phyloP scores from a whole-genome alignment of 1,140 invertebrate species.

The Drosophila albomicans region DNA sequence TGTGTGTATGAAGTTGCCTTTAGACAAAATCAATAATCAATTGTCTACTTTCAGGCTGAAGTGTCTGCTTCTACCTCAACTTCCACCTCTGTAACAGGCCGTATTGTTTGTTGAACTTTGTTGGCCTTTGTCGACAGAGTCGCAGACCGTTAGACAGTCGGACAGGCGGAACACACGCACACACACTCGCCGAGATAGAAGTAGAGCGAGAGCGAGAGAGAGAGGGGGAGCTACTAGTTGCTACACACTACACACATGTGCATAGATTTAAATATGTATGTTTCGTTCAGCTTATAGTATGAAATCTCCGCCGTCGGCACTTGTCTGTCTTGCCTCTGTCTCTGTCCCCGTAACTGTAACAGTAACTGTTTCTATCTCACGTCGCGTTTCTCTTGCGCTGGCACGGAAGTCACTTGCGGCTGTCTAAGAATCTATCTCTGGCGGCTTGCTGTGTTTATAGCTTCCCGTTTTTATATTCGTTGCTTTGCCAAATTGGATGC shows the following conservation, averaged over 20 bases:
- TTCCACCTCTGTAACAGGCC: neutral
- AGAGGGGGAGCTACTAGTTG: constrained; percentile 27
- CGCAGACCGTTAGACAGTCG: constrained; percentile 12
- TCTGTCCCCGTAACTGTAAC: neutral
- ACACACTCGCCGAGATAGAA: neutral
- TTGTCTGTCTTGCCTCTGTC: constrained; percentile 12
- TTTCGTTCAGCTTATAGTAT: neutral
- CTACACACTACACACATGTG: constrained; percentile 20
- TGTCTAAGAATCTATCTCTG: constrained; percentile 27
- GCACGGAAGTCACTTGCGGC: constrained; percentile 54
- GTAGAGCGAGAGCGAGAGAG: too few relatives aligned
- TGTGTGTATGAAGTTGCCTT: constrained; percentile 25
- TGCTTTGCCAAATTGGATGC: constrained; percentile 28
- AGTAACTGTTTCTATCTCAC: constrained; percentile 6
- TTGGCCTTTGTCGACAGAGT: constrained; percentile 62
- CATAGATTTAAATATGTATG: constrained; percentile 8
- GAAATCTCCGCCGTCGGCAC: constrained; percentile 53
- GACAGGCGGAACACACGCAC: constrained; percentile 16
- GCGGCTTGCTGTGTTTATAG: constrained; percentile 51
- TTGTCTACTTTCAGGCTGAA: constrained; percentile 66
- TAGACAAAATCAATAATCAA: constrained; percentile 82
- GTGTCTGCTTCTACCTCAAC: constrained; percentile 25
- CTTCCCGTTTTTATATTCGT: constrained; percentile 40
- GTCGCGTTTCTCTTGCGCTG: constrained; percentile 14
- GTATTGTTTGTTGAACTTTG: constrained; percentile 65